Evolutionary conservation across 2,113 vertebrate genomes (phyloP), one percentile per base, ranked within the genome.

Genomic region (Echinops telfairi): DNA sequence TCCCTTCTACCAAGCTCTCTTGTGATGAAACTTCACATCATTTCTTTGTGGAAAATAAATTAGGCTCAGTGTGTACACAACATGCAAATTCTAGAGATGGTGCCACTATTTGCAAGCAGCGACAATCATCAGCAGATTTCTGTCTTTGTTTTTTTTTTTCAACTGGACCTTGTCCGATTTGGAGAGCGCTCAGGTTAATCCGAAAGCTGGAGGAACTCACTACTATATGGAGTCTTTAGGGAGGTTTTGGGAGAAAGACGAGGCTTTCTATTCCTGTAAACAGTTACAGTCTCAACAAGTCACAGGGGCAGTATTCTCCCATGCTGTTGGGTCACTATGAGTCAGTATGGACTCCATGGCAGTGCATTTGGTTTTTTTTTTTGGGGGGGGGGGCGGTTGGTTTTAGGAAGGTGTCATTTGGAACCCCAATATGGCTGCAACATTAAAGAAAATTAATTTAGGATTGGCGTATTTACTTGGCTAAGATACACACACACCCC

Each of bases 31-130:
- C 79, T 70, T 86, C 80, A 40, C 68, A 86, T 31, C 10, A 81
- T 89, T 87, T 94, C 40, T 76, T 91, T 85, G 78, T 19, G 76
- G 76, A 92, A 33, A 84, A 77, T 68, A 89, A 90, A 89, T 95
- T 88, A 79, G 38, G 31, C 79, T 64, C 29, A 47, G 64, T 93
- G 47, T 73, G 4, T 87, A 92, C 89, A 94, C 43, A 93, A 78
- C 31, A 75, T 53, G 47, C 58, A 79, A 84, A 83, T 33, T 94
- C 68, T 66, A 60, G 91, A 36, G 29, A 94, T 89, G 33, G 60
- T 76, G 57, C 47, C 66, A 68, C 29, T 81, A 70, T 89, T 92
- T 93, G 84, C 12, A 71, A 94, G 64, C 58, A 82, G n/a, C 29
- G 22, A 25, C 64, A 94, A 83, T 40, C 80, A 83, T 58, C 33